phyloP scores from a whole-genome alignment of 2,113 vertebrate species.

The Gavialis gangeticus region DNA sequence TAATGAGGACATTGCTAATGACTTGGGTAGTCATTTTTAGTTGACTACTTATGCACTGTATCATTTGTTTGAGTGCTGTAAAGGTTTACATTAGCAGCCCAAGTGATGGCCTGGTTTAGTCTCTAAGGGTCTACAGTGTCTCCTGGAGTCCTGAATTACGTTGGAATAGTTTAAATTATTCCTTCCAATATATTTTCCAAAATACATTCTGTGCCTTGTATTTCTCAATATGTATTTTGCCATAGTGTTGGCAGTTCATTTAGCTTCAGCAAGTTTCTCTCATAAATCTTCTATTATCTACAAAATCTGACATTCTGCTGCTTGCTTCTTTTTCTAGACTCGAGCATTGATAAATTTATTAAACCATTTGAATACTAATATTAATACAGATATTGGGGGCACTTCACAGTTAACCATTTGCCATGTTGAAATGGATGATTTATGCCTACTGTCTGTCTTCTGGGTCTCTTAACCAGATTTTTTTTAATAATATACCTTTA shows the following conservation, averaged over 20 bases:
- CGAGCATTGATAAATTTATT: not conserved
- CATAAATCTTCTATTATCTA: not conserved
- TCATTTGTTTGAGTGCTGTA: not conserved
- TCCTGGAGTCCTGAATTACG: not conserved
- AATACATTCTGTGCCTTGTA: not conserved
- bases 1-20: not conserved
- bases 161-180: fast-evolving
- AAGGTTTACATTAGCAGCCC: not conserved
- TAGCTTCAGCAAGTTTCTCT: not conserved
- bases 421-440: not conserved
- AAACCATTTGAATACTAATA: not conserved
- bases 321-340: not conserved
- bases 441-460: not conserved
- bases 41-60: fast-evolving
- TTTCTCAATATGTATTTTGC: not conserved
- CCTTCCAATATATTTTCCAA: not conserved
- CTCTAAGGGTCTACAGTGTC: not conserved
- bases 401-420: not conserved
- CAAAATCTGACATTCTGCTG: not conserved
- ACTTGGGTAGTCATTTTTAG: not conserved
- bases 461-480: not conserved
- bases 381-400: not conserved
- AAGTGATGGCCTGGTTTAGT: not conserved
- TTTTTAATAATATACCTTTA: not conserved
- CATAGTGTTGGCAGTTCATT: not conserved